Conservation (phyloP, 2,113 vertebrate species). For the Gymnocephalus cernua region DNA sequence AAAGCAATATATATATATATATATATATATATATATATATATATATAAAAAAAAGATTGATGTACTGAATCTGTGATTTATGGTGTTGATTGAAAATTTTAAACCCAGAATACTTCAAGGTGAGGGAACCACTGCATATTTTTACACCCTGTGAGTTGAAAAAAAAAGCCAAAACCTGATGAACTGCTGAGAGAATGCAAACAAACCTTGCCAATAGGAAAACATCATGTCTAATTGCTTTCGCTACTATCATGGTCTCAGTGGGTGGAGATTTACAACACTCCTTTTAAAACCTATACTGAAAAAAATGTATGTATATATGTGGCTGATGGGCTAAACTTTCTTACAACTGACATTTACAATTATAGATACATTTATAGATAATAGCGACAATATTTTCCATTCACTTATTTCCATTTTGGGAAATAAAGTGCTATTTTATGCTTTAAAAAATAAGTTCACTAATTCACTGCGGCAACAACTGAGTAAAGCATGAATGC, state of each 20-base stretch:
- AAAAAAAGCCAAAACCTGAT: not conserved
- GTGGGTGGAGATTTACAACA: not conserved
- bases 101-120: conserved; percentile 14
- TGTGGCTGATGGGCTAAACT: not conserved
- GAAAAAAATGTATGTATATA: not conserved
- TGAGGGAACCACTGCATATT: not conserved
- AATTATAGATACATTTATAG: not conserved
- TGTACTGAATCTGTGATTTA: conserved; percentile 18
- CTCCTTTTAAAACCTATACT: not conserved
- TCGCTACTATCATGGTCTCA: not conserved
- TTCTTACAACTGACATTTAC: not conserved
- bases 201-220: not conserved
- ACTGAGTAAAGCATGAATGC: not conserved
- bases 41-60: conserved; percentile 11
- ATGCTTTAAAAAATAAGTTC: not conserved
- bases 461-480: not conserved
- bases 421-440: not conserved
- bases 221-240: not conserved
- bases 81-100: not conserved
- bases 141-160: not conserved
- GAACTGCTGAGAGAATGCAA: not conserved
- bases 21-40: no score
- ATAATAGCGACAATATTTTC: not conserved
- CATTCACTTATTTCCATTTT: not conserved
- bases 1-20: no score